A percentile compares a stretch with the other conserved stretches of the same genome.
These are phyloP conservation scores for Notarius lentiginosus DNA, from an alignment of 2,113 vertebrate species.

Conservation along the genomic window DNA sequence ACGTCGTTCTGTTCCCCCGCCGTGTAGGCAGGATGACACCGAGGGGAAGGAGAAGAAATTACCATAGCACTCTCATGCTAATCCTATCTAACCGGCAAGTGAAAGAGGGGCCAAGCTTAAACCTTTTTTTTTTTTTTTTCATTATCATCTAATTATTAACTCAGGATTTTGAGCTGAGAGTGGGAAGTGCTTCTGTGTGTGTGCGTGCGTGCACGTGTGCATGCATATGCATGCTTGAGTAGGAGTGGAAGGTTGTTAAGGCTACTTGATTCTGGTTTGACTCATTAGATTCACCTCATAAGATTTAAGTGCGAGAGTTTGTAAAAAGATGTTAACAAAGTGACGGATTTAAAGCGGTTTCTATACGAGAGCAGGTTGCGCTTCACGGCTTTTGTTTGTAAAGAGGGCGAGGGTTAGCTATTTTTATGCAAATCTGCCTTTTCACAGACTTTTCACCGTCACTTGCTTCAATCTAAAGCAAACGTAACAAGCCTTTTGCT, in stretches of 20 bases:
- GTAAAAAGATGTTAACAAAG: conserved; percentile 15
- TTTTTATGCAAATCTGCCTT: conserved; percentile 10
- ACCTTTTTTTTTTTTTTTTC: conserved; percentile 66
- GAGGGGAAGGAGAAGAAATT: conserved; percentile 58
- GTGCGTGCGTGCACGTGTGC: conserved; percentile 26
- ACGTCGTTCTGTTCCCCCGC: conserved; percentile 33
- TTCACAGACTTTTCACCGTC: not conserved
- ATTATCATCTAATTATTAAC: conserved; percentile 76
- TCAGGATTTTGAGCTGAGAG: conserved; percentile 58
- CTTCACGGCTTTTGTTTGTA: not conserved
- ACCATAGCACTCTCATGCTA: conserved; percentile 69
- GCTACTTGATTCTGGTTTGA: conserved; percentile 58
- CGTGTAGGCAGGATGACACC: conserved; percentile 48
- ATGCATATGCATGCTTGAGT: conserved; percentile 57
- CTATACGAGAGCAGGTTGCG: not conserved
- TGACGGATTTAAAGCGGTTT: not conserved
- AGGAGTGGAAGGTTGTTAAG: conserved; percentile 44
- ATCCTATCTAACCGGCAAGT: conserved; percentile 63
- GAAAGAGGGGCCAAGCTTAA: conserved; percentile 63
- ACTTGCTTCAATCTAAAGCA: not conserved
- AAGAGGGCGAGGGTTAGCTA: not conserved
- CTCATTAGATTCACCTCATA: conserved; percentile 48
- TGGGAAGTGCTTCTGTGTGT: conserved; percentile 30
- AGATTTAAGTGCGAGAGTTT: conserved; percentile 52
- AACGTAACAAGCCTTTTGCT: not conserved